Percentiles rank a stretch among this genome's conserved stretches.
phyloP scores from a whole-genome alignment of 53 echinoderm and acorn worm species.

The Apostichopus leukothele region DNA sequence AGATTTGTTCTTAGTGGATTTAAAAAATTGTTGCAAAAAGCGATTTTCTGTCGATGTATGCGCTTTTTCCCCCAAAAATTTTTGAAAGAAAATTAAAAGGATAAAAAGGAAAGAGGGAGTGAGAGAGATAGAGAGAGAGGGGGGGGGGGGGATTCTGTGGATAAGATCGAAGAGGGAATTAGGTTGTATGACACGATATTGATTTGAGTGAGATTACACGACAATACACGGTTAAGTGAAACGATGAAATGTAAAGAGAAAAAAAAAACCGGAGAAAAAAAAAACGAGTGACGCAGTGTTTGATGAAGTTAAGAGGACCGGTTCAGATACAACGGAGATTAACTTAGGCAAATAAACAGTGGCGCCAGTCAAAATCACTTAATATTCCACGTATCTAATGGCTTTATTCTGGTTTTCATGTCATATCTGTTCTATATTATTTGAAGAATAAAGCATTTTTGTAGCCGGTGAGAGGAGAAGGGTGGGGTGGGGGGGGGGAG shows the following conservation, averaged over 20 bases:
- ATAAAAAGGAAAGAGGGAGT: not conserved
- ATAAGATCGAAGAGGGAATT: not conserved
- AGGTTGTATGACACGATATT: conserved; percentile 17
- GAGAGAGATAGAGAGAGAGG: not conserved
- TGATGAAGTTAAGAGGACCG: too few relatives aligned
- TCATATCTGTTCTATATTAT: too few relatives aligned
- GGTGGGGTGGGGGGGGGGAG: too few relatives aligned
- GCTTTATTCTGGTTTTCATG: too few relatives aligned
- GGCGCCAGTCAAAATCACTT: not conserved
- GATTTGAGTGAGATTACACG: conserved; percentile 26
- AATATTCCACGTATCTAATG: too few relatives aligned
- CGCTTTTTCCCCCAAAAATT: not conserved
- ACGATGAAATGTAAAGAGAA: not conserved
- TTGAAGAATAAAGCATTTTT: too few relatives aligned
- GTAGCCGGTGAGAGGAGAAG: too few relatives aligned
- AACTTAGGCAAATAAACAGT: not conserved
- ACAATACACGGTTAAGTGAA: conserved; percentile 43
- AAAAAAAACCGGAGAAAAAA: too few relatives aligned
- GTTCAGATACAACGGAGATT: not conserved
- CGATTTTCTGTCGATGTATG: not conserved
- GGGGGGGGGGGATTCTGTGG: not conserved
- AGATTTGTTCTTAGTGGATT: not conserved
- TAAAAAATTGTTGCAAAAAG: conserved; percentile 41
- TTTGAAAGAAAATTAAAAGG: not conserved
- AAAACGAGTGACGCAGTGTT: too few relatives aligned